Conservation (phyloP, 92 coral and sea anemone genomes). For the Desmophyllum pertusum region DNA sequence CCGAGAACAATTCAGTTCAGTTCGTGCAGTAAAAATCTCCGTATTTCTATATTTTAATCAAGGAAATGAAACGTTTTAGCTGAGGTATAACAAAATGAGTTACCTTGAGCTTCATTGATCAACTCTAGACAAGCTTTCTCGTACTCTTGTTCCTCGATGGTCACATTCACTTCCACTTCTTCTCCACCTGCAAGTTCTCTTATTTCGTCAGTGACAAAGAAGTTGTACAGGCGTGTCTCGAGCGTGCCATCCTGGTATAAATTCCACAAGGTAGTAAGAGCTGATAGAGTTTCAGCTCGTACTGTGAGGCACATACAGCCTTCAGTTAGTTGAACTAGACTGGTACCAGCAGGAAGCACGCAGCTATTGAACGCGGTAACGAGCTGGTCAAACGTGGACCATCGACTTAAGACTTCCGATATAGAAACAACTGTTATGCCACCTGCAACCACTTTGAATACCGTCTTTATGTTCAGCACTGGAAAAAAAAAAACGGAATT, state of each 20-base stretch:
- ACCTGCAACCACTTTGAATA: conserved; percentile 8
- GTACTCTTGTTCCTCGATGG: conserved; percentile 22
- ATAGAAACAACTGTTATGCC: conserved; percentile 4
- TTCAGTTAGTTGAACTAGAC: conserved; percentile 1
- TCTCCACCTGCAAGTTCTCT: conserved; percentile 24
- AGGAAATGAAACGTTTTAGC: neutral
- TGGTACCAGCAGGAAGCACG: conserved; percentile 31
- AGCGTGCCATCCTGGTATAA: conserved; percentile 28
- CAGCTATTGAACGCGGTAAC: conserved; percentile 28
- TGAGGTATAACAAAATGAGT: neutral
- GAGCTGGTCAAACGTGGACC: conserved; percentile 12
- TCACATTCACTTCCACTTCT: conserved; percentile 24
- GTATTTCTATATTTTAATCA: neutral
- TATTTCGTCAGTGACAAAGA: conserved; percentile 18
- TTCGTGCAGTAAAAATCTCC: too few relatives aligned
- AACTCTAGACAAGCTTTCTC: conserved; percentile 9
- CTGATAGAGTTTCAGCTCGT: conserved; percentile 28
- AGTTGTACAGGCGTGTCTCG: conserved; percentile 8
- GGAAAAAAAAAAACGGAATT: neutral
- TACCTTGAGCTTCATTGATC: neutral
- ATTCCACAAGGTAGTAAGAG: conserved; percentile 24
- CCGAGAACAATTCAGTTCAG: too few relatives aligned
- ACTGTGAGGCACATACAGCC: conserved; percentile 35
- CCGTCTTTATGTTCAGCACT: conserved; percentile 22
- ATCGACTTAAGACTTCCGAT: conserved; percentile 5